Evolutionary conservation across 2,888 invertebrate species (phyloP).

Genomic region (Mechanitis messenoides): DNA sequence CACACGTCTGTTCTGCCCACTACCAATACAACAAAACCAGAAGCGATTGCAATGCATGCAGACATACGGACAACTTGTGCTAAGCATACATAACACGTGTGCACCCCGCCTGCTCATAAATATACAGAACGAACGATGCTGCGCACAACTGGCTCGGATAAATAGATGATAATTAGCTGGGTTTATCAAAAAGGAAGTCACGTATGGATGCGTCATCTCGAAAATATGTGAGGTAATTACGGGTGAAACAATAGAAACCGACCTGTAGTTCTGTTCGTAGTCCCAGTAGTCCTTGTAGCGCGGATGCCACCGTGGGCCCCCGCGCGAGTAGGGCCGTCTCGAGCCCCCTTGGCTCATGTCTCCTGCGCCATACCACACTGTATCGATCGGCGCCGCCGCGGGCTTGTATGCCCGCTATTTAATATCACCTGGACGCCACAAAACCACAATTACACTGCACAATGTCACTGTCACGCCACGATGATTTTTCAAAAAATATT

Average conservation of each 20-base stretch:
- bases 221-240: background rate
- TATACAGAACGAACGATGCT: constrained; percentile 3
- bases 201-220: constrained; percentile 18
- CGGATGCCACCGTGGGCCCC: constrained; percentile 71
- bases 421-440: constrained; percentile 33
- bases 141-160: constrained; percentile 5
- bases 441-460: constrained; percentile 43
- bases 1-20: constrained; percentile 5
- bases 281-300: constrained; percentile 75
- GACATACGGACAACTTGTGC: constrained; percentile 1
- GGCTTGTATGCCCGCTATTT: constrained; percentile 37
- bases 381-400: constrained; percentile 59
- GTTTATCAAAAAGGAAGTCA: constrained; percentile 11
- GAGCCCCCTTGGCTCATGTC: constrained; percentile 71
- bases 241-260: constrained; percentile 15
- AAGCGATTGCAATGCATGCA: background rate
- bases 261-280: constrained; percentile 72
- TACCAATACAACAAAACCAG: too few relatives aligned
- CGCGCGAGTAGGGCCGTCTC: constrained; percentile 66
- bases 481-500: constrained; percentile 35
- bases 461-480: constrained; percentile 45
- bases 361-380: constrained; percentile 54
- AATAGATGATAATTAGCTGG: constrained; percentile 3
- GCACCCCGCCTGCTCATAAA: constrained; percentile 3
- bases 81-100: constrained; percentile 2